These are phyloP conservation scores for Drosophila mojavensis DNA, from an alignment of 1,140 invertebrate species.

Conservation along the genomic window DNA sequence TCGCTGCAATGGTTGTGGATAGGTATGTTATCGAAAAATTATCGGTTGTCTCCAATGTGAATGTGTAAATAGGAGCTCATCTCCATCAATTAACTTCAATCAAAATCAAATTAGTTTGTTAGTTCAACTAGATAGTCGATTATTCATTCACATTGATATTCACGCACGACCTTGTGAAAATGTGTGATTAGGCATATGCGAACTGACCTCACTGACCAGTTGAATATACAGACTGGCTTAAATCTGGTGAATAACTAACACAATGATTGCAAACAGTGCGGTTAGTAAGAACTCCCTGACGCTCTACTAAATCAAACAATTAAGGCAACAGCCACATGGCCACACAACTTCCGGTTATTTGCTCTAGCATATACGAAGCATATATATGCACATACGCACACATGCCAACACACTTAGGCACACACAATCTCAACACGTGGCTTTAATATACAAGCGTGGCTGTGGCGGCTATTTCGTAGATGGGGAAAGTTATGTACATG, in stretches of 20 bases:
- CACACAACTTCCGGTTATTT: constrained; percentile 69
- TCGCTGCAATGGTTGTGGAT: constrained; percentile 99
- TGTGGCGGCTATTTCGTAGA: constrained; percentile 53
- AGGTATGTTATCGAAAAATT: constrained; percentile 84
- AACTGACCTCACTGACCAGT: background rate
- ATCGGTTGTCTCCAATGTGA: background rate
- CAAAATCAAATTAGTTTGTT: no score
- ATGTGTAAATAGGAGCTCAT: no score
- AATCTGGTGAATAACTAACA: constrained; percentile 15
- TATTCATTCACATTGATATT: background rate
- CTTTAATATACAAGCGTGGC: constrained; percentile 58
- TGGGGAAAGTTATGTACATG: constrained; percentile 1
- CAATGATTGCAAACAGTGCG: constrained; percentile 28
- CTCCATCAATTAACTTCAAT: no score
- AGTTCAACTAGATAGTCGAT: background rate
- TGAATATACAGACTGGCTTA: constrained; percentile 4
- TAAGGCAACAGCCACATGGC: constrained; percentile 51
- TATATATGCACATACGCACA: constrained; percentile 14
- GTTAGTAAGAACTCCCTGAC: constrained; percentile 21
- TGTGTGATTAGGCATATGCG: background rate
- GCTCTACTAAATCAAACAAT: constrained; percentile 67
- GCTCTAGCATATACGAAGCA: constrained; percentile 10
- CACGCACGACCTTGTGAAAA: background rate
- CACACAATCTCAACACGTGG: constrained; percentile 42
- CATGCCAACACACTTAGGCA: constrained; percentile 11